Evolutionary conservation across 2,113 vertebrate species (phyloP).

Genomic region (Atractosteus spatula): DNA sequence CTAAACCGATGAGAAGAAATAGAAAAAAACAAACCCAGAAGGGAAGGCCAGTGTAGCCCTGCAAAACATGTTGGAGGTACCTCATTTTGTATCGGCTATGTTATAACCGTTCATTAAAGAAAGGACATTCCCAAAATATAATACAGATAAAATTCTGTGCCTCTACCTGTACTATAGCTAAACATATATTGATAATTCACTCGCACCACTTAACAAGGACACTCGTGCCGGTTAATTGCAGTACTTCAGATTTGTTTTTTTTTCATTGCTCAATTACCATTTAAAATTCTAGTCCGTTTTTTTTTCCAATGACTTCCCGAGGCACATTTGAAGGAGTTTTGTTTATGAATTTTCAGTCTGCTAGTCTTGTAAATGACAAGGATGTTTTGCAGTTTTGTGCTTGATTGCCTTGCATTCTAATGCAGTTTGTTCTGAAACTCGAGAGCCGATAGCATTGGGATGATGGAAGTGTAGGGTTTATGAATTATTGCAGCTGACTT

Average conservation of each 20-base stretch:
- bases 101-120: conserved; percentile 24
- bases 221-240: conserved; percentile 25
- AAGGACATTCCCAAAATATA: background rate
- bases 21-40: conserved; percentile 93
- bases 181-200: conserved; percentile 37
- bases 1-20: conserved; percentile 95
- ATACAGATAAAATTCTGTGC: conserved; percentile 12
- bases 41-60: conserved; percentile 98
- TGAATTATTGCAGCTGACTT: conserved; percentile 99
- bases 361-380: conserved; percentile 66
- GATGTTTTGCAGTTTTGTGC: conserved; percentile 80
- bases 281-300: conserved; percentile 6
- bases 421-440: conserved; percentile 97
- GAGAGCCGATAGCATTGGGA: conserved; percentile 91
- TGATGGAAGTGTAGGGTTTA: conserved; percentile 99
- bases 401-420: conserved; percentile 95
- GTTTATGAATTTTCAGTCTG: conserved; percentile 65
- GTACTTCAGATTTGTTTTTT: conserved; percentile 16
- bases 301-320: conserved; percentile 37
- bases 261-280: conserved; percentile 20
- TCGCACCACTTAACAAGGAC: conserved; percentile 14
- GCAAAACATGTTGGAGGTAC: conserved; percentile 97
- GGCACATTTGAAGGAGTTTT: conserved; percentile 76
- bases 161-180: conserved; percentile 36
- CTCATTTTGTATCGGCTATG: conserved; percentile 82